These are phyloP conservation scores for Chloroclysta siterata DNA, from an alignment of 2,888 invertebrate genomes.

Conservation along the genomic window DNA sequence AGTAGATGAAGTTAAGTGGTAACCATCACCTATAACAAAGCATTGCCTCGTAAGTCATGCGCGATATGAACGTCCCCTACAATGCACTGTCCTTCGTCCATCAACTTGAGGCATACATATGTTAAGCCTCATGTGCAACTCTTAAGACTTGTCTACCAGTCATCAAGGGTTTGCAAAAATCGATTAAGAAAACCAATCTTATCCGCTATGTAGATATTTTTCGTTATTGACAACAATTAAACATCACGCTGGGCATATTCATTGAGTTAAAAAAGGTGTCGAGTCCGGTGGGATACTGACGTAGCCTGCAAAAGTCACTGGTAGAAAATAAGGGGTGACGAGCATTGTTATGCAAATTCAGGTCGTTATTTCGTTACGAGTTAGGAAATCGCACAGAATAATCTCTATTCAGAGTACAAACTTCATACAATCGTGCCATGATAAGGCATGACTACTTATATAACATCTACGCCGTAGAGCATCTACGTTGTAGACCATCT, in stretches of 20 bases:
- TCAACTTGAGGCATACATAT: no score
- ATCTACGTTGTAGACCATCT: constrained; percentile 6
- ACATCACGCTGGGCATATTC: constrained; percentile 62
- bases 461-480: constrained; percentile 15
- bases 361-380: constrained; percentile 84
- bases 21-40: no score
- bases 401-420: constrained; percentile 20
- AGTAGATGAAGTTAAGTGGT: no score
- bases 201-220: constrained; percentile 37
- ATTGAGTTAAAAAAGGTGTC: constrained; percentile 68
- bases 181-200: not conserved
- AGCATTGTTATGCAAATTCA: constrained; percentile 85
- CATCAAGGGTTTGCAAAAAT: not conserved
- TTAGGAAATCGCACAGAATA: constrained; percentile 73
- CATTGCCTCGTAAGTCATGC: no score
- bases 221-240: constrained; percentile 39
- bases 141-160: not conserved
- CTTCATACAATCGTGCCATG: constrained; percentile 12
- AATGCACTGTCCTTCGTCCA: no score
- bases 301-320: constrained; percentile 78
- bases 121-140: no score
- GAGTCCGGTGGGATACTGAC: constrained; percentile 74
- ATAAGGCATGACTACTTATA: constrained; percentile 1
- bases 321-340: constrained; percentile 82
- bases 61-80: no score